Conservation (phyloP, 2,888 invertebrate species). For the Ferrisia virgata region DNA sequence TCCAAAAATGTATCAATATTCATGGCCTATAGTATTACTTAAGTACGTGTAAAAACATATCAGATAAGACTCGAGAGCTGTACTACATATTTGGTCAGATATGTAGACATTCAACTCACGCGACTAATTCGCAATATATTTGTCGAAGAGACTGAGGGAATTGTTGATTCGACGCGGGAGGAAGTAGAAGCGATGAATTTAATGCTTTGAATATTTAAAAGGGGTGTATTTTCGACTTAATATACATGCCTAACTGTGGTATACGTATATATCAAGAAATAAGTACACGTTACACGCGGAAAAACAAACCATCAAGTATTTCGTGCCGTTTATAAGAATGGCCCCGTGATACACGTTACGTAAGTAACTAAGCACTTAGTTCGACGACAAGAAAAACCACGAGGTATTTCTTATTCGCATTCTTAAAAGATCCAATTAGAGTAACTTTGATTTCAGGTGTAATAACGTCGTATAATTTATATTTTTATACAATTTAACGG, state of each 20-base stretch:
- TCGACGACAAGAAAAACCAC: background rate
- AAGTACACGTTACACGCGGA: background rate
- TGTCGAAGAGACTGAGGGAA: background rate
- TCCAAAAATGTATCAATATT: background rate
- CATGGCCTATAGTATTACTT: background rate
- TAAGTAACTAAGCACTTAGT: no score
- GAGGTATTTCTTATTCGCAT: background rate
- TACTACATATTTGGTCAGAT: background rate
- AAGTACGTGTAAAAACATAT: background rate
- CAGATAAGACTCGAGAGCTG: background rate
- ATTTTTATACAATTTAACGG: conserved; percentile 13
- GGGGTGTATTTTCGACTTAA: background rate
- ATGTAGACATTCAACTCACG: background rate
- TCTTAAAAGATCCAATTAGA: background rate
- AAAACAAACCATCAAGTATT: conserved; percentile 13
- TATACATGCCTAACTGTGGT: no score
- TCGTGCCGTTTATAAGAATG: conserved; percentile 2
- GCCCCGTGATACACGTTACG: no score
- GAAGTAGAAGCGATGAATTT: background rate
- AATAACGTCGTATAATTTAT: conserved; percentile 32
- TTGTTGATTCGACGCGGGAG: background rate
- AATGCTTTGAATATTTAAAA: background rate
- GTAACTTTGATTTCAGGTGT: conserved; percentile 11
- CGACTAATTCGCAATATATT: background rate
- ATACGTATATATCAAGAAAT: background rate